These are phyloP conservation scores for Galerucella pusilla DNA, from an alignment of 2,888 invertebrate genomes.

Conservation along the genomic window DNA sequence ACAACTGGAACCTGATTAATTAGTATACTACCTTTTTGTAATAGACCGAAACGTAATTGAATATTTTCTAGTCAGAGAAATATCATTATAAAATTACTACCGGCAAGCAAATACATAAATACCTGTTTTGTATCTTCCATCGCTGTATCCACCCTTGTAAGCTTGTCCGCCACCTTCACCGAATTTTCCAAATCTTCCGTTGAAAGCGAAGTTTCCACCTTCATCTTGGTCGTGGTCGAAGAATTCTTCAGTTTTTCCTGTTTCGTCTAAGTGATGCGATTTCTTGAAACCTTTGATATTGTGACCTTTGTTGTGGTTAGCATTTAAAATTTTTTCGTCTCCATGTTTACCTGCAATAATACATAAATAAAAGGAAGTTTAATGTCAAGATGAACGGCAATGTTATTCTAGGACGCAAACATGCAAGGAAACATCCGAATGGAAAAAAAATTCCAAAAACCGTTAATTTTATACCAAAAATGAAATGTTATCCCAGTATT, in stretches of 20 bases:
- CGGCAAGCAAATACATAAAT: not conserved
- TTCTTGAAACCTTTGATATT: conserved; percentile 75
- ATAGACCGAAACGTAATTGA: too few species aligned
- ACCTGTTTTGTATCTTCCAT: conserved; percentile 68
- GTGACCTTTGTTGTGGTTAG: conserved; percentile 74
- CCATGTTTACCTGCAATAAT: conserved; percentile 65
- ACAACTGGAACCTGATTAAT: too few species aligned
- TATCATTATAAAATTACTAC: too few species aligned
- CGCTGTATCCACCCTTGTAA: conserved; percentile 72
- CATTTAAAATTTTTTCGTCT: conserved; percentile 69
- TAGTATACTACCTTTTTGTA: too few species aligned
- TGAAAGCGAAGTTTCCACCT: conserved; percentile 70
- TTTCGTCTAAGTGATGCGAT: conserved; percentile 75
- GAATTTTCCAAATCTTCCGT: conserved; percentile 70
- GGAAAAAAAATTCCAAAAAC: too few species aligned
- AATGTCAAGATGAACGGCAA: too few species aligned
- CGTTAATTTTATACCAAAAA: too few species aligned
- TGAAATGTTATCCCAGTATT: too few species aligned
- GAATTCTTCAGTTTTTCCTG: conserved; percentile 74
- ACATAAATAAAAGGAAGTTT: too few species aligned
- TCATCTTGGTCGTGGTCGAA: conserved; percentile 75
- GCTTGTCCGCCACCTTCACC: conserved; percentile 70
- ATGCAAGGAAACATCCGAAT: too few species aligned
- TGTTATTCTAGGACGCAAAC: too few species aligned
- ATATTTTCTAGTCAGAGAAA: too few species aligned